Conservation (phyloP, 1,140 invertebrate genomes). For the Magallana angulata region DNA sequence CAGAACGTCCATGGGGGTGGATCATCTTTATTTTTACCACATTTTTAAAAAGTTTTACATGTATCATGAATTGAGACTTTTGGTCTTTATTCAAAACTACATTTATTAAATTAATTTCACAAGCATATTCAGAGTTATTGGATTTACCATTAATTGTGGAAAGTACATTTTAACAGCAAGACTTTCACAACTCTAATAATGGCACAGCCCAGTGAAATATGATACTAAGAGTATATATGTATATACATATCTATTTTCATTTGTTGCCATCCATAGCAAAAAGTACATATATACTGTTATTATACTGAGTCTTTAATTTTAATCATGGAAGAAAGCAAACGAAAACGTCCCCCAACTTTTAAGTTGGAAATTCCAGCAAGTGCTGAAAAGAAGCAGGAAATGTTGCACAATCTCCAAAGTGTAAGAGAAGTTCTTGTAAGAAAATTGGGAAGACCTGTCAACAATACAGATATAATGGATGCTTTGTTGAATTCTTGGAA, state of each 20-base stretch:
- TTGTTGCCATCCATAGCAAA: background rate
- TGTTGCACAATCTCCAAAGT: background rate
- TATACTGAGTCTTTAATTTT: background rate
- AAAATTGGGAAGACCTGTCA: slow-evolving; percentile 19
- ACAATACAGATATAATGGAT: slow-evolving; percentile 16
- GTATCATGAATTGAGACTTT: background rate
- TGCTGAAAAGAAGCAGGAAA: background rate
- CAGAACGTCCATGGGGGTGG: no score
- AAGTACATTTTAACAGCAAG: background rate
- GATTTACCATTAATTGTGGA: background rate
- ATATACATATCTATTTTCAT: background rate
- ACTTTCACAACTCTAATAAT: background rate
- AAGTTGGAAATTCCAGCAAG: background rate
- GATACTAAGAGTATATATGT: background rate
- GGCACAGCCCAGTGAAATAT: background rate
- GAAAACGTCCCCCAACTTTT: background rate
- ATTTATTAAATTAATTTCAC: background rate
- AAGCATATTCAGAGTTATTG: background rate
- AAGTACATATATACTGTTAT: background rate
- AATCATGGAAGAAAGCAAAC: background rate
- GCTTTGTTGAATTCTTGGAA: background rate
- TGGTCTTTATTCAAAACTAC: background rate
- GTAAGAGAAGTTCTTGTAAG: slow-evolving; percentile 3
- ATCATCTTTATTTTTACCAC: no score
- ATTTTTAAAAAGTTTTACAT: no score